phyloP scores from a whole-genome alignment of 2,797 vertebrate species.

The Acridotheres tristis region DNA sequence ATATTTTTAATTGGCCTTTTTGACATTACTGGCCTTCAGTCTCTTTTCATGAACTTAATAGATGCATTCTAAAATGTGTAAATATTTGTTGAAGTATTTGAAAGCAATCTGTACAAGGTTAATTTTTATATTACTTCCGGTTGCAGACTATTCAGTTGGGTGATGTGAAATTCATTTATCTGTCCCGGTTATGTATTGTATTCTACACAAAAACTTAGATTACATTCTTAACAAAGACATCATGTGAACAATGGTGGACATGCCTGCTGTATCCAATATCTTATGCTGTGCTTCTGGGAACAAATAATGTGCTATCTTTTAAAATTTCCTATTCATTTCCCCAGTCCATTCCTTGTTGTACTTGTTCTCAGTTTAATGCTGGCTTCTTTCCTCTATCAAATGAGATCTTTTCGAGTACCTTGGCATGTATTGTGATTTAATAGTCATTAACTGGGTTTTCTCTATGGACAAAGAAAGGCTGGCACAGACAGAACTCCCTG shows the following conservation, averaged over 20 bases:
- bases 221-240: constrained; percentile 58
- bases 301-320: constrained; percentile 28
- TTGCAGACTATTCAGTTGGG: not conserved
- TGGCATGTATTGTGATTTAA: constrained; percentile 44
- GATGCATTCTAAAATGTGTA: not conserved
- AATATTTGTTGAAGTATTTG: not conserved
- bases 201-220: constrained; percentile 58
- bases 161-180: constrained; percentile 38
- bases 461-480: constrained; percentile 1
- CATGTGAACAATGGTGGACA: constrained; percentile 50
- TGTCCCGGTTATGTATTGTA: constrained; percentile 39
- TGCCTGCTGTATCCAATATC: constrained; percentile 34
- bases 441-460: constrained; percentile 43
- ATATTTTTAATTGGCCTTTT: not conserved
- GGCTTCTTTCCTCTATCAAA: constrained; percentile 45
- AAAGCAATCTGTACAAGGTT: not conserved
- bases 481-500: not conserved
- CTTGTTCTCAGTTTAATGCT: constrained; percentile 32
- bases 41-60: not conserved
- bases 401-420: constrained; percentile 47
- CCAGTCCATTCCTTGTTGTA: not conserved
- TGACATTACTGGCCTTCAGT: not conserved
- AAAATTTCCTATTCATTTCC: constrained; percentile 31
- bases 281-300: not conserved
- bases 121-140: not conserved